Percentiles rank a stretch among this genome's conserved stretches.
phyloP scores from a whole-genome alignment of 2,888 invertebrate genomes.

The Seladonia tumulorum region DNA sequence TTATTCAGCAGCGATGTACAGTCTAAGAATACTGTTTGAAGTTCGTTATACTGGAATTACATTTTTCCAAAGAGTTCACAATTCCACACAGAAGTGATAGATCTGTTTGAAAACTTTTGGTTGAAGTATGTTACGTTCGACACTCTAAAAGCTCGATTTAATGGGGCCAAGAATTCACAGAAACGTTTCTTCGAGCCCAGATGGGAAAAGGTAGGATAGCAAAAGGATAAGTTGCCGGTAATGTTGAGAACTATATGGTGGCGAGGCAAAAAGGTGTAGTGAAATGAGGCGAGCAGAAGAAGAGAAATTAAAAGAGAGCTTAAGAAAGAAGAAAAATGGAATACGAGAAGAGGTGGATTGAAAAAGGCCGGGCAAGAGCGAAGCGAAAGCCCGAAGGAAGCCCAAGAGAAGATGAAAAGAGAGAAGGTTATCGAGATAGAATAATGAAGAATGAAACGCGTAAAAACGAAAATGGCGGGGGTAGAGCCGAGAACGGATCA shows the following conservation, averaged over 20 bases:
- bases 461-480: conserved; percentile 8
- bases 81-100: background rate
- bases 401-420: conserved; percentile 21
- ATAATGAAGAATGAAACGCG: conserved; percentile 3
- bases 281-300: background rate
- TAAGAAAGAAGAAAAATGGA: conserved; percentile 15
- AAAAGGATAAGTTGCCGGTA: background rate
- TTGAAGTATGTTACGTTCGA: background rate
- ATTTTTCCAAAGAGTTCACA: background rate
- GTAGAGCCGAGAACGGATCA: background rate
- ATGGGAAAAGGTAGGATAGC: background rate
- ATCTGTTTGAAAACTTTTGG: background rate
- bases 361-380: conserved; percentile 14
- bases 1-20: background rate
- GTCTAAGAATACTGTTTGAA: background rate
- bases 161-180: background rate
- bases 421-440: background rate
- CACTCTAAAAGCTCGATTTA: background rate
- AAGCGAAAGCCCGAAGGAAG: conserved; percentile 2
- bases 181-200: background rate
- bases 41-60: no score
- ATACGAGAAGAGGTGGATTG: background rate
- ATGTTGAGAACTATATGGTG: background rate
- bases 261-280: background rate
- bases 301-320: conserved; percentile 9